Evolutionary conservation across 2,797 vertebrate genomes (phyloP).

Genomic region (Alcedo atthis): DNA sequence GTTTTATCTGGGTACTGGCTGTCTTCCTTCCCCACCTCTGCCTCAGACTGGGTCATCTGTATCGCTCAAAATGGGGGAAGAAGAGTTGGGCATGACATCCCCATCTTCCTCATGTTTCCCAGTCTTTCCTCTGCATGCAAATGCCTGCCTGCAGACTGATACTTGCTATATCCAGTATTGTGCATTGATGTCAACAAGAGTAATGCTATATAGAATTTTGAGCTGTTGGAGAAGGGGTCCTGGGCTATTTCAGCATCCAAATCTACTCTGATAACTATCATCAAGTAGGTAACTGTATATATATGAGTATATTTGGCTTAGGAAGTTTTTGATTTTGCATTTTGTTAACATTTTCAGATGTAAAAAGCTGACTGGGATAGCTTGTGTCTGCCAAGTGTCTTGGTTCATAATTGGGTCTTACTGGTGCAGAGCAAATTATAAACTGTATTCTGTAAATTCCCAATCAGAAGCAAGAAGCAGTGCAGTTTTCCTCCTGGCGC

Average conservation of each 20-base stretch:
- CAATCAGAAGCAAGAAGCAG: constrained; percentile 7
- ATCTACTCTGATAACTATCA: not conserved
- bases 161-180: not conserved
- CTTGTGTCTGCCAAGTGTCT: not conserved
- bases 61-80: not conserved
- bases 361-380: not conserved
- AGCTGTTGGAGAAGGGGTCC: not conserved
- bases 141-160: not conserved
- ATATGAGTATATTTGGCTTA: not conserved
- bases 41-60: not conserved
- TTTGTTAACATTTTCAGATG: not conserved
- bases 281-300: not conserved
- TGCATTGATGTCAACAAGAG: not conserved
- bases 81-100: not conserved
- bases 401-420: not conserved
- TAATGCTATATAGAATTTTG: not conserved
- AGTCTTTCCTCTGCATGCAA: not conserved
- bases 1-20: not conserved
- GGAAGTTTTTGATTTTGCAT: not conserved
- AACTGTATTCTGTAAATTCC: not conserved
- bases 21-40: not conserved
- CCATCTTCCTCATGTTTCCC: not conserved
- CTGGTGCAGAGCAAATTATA: not conserved
- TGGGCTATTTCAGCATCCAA: not conserved
- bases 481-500: not conserved